Percentiles rank a stretch among this genome's conserved stretches.
Conservation (phyloP, 2,113 vertebrate species). For the Anguilla japonica region DNA sequence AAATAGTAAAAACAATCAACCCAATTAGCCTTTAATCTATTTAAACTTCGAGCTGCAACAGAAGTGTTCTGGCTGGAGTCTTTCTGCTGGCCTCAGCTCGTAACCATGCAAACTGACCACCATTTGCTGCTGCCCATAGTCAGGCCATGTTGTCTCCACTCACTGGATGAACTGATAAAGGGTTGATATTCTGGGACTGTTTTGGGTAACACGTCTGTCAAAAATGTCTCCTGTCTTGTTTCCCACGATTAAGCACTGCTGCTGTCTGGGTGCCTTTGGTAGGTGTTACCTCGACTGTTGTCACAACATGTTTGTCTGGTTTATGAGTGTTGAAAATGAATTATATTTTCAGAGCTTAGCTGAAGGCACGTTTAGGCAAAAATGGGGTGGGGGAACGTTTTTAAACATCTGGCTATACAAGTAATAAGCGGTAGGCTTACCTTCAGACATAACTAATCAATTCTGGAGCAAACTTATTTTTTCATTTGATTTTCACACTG, state of each 20-base stretch:
- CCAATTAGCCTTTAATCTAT: no score
- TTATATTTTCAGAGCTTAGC: neutral
- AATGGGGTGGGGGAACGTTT: no score
- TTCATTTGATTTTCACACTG: no score
- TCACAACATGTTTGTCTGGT: neutral
- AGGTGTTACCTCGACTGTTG: neutral
- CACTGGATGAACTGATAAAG: conserved; percentile 3
- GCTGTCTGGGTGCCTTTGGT: neutral
- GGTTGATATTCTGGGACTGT: neutral
- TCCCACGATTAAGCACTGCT: neutral
- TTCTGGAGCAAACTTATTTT: neutral
- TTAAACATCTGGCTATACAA: neutral
- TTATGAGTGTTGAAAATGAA: neutral
- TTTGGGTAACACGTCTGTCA: neutral
- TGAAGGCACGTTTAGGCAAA: no score
- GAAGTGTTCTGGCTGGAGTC: no score
- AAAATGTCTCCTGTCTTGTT: neutral
- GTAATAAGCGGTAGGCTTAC: neutral
- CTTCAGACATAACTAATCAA: neutral
- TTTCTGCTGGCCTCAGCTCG: no score
- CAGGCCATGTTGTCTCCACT: neutral
- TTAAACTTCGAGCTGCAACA: neutral
- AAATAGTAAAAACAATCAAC: neutral
- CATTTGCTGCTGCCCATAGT: no score
- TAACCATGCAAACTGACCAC: no score